These are phyloP conservation scores for Haliclystus octoradiatus DNA, from an alignment of 30 jellyfish, hydroid and myxozoan species.

Conservation along the genomic window DNA sequence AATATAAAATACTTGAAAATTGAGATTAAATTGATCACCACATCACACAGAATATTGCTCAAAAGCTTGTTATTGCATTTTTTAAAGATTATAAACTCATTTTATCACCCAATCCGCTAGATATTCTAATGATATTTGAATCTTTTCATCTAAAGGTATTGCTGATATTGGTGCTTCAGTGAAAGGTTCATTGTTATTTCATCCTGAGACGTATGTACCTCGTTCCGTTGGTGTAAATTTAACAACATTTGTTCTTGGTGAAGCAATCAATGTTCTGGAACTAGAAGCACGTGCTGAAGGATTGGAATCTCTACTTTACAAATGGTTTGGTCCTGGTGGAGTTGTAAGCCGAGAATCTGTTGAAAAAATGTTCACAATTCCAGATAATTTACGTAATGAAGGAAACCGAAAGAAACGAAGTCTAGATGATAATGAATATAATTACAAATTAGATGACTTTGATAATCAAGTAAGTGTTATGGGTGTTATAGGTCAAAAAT, in stretches of 20 bases:
- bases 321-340: slow-evolving; percentile 42
- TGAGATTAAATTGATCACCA: too few relatives aligned
- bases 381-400: slow-evolving; percentile 7
- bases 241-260: slow-evolving; percentile 58
- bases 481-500: too few relatives aligned
- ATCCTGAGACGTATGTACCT: slow-evolving; percentile 89
- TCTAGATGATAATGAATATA: neutral
- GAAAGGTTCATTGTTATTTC: slow-evolving; percentile 56
- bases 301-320: slow-evolving; percentile 33
- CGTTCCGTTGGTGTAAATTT: slow-evolving; percentile 46
- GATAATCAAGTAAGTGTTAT: slow-evolving; percentile 17
- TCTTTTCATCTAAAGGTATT: slow-evolving; percentile 2
- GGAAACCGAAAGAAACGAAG: slow-evolving; percentile 10
- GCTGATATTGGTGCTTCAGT: slow-evolving; percentile 71
- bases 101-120: too few relatives aligned
- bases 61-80: too few relatives aligned
- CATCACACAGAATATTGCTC: too few relatives aligned
- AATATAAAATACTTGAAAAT: too few relatives aligned
- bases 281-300: slow-evolving; percentile 87
- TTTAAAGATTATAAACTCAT: too few relatives aligned
- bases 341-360: slow-evolving; percentile 31
- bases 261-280: slow-evolving; percentile 57
- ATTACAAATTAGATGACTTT: slow-evolving; percentile 9
- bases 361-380: slow-evolving; percentile 43
- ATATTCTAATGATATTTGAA: slow-evolving; percentile 5